Conservation (phyloP, 2,113 vertebrate species). For the Oxygymnocypris stewartii region DNA sequence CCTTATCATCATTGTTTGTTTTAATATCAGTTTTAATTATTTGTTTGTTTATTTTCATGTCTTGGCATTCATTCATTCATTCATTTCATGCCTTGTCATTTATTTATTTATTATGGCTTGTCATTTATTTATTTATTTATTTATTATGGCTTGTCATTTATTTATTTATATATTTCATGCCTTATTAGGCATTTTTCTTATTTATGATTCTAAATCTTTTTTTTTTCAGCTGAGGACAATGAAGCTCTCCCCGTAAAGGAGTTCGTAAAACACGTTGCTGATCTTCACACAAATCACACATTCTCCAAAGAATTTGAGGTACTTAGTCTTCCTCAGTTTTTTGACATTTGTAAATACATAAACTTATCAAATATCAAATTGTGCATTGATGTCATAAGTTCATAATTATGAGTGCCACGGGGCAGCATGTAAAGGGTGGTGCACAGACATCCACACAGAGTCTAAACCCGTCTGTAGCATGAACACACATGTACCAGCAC, state of each 20-base stretch:
- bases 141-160: neutral
- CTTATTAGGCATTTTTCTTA: neutral
- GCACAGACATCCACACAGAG: slow-evolving; percentile 2
- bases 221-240: slow-evolving; percentile 81
- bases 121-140: neutral
- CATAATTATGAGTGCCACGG: neutral
- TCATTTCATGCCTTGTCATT: neutral
- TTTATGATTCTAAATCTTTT: too few species aligned
- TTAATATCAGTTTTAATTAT: neutral
- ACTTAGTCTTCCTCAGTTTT: slow-evolving; percentile 32
- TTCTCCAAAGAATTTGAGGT: slow-evolving; percentile 99
- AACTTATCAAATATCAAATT: neutral
- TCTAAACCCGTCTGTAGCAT: slow-evolving; percentile 28
- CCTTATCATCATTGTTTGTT: too few species aligned
- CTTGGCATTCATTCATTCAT: neutral
- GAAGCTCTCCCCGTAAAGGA: slow-evolving; percentile 92
- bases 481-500: slow-evolving; percentile 68
- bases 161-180: neutral
- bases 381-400: neutral
- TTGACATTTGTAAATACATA: neutral
- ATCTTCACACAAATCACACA: slow-evolving; percentile 89
- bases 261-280: slow-evolving; percentile 92
- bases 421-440: slow-evolving; percentile 8
- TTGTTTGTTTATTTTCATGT: neutral
- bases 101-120: neutral